These are phyloP conservation scores for Cactoblastis cactorum DNA, from an alignment of 2,888 invertebrate species.

Conservation along the genomic window DNA sequence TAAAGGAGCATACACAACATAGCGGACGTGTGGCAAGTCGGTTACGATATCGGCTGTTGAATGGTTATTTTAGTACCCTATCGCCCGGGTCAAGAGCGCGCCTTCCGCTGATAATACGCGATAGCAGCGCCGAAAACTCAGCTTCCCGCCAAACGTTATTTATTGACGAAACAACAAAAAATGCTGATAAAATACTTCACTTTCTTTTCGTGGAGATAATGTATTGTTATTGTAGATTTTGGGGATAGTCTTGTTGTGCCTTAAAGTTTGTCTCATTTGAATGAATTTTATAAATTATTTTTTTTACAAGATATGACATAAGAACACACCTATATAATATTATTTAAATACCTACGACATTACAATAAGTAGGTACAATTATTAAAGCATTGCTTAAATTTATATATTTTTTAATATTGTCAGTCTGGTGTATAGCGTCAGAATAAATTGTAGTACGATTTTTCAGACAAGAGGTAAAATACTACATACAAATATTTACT, in stretches of 20 bases:
- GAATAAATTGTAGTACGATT: no score
- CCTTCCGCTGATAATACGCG: constrained; percentile 64
- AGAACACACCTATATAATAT: no score
- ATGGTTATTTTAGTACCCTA: constrained; percentile 54
- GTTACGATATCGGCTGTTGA: constrained; percentile 33
- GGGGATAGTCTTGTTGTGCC: constrained; percentile 28
- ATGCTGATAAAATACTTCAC: constrained; percentile 43
- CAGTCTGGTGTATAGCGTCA: no score
- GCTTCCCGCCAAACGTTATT: constrained; percentile 50
- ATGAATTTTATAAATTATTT: neutral
- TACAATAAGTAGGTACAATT: no score
- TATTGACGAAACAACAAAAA: constrained; percentile 32
- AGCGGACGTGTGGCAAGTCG: constrained; percentile 19
- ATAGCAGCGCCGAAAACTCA: constrained; percentile 48
- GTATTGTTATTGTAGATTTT: constrained; percentile 35
- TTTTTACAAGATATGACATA: no score
- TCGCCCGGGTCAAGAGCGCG: constrained; percentile 73
- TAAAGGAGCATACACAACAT: constrained; percentile 8
- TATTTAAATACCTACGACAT: no score
- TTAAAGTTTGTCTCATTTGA: neutral
- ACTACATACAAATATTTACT: no score
- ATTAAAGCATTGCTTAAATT: no score
- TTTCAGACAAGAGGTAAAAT: no score
- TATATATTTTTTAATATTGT: no score
- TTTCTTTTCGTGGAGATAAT: constrained; percentile 29